These are phyloP conservation scores for Cassiopea xamachana DNA, from an alignment of 30 jellyfish, hydroid and myxozoan species.

Conservation along the genomic window DNA sequence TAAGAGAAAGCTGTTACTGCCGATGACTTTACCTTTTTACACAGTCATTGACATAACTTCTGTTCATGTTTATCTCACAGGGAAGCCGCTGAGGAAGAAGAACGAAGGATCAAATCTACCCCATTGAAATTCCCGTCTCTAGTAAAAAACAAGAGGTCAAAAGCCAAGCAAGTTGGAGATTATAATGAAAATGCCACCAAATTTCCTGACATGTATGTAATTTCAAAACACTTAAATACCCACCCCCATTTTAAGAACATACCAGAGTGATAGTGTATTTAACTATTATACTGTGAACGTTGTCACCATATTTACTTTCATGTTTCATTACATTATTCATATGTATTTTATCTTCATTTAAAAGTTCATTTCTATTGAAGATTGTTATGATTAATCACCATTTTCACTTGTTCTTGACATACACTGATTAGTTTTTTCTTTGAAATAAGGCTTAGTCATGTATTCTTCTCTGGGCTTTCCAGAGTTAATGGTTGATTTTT, in stretches of 20 bases:
- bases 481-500: neutral
- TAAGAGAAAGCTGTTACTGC: no score
- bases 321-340: no score
- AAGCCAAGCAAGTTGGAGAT: neutral
- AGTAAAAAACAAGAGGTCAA: constrained; percentile 18
- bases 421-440: no score
- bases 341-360: no score
- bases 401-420: no score
- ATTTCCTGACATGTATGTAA: constrained; percentile 66
- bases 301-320: no score
- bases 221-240: neutral
- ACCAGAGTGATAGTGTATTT: no score
- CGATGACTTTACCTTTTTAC: no score
- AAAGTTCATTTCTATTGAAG: no score
- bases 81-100: constrained; percentile 59
- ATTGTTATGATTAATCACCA: no score
- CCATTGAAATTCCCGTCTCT: constrained; percentile 48
- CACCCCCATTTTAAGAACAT: neutral
- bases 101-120: constrained; percentile 45
- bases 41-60: neutral
- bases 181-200: constrained; percentile 4
- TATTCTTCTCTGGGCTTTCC: neutral
- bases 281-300: no score
- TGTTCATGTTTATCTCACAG: neutral
- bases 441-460: no score